Evolutionary conservation across 2,797 vertebrate species (phyloP).

Genomic region (Tenualosa ilisha): DNA sequence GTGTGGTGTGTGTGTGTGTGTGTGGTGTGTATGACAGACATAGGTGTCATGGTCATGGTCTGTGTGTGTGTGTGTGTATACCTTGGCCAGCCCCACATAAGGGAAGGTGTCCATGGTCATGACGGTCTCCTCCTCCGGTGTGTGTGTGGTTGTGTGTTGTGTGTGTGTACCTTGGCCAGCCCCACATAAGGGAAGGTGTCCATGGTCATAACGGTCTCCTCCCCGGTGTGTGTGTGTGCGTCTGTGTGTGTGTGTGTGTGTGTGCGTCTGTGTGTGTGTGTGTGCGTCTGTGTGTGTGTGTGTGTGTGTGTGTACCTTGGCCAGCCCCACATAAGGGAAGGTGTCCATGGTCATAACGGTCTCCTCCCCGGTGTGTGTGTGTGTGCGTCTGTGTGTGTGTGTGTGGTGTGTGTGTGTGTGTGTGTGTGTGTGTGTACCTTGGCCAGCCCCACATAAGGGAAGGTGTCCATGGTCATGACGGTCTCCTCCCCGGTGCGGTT

Average conservation of each 20-base stretch:
- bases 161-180: too few species aligned
- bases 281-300: constrained; percentile 4
- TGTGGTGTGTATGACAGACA: too few species aligned
- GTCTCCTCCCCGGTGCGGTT: constrained; percentile 74
- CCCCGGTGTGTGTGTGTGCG: constrained; percentile 57
- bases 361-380: constrained; percentile 68
- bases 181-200: constrained; percentile 76
- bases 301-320: too few species aligned
- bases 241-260: too few species aligned
- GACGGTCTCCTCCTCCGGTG: constrained; percentile 74
- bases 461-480: constrained; percentile 79
- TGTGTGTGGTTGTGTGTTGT: constrained; percentile 32
- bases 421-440: constrained; percentile 62
- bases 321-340: constrained; percentile 68
- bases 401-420: constrained; percentile 33
- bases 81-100: constrained; percentile 55
- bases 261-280: too few species aligned
- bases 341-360: constrained; percentile 80
- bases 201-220: constrained; percentile 79
- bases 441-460: constrained; percentile 70
- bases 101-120: constrained; percentile 81
- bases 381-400: constrained; percentile 27
- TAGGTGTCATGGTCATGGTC: too few species aligned
- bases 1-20: too few species aligned
- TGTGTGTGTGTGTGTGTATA: too few species aligned